Base-by-base conservation (phyloP, 2,113 vertebrate genomes). In the Takifugu bimaculatus region DNA sequence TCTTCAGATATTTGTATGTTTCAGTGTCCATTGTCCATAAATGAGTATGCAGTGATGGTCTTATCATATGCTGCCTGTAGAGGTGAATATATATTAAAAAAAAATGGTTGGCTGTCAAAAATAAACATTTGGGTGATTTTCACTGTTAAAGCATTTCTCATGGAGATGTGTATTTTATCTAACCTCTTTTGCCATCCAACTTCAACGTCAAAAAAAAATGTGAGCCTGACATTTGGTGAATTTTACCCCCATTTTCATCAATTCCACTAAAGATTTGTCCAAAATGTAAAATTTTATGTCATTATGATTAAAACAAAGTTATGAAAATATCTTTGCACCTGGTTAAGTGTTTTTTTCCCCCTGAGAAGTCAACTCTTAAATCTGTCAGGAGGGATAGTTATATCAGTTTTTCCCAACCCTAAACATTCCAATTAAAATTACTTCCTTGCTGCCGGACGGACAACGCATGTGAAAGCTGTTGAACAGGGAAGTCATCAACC, bases 271-370 rank as follows among this genome's bases (percentile, higher is more conserved):
- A 79, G 79, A 81, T 89, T 90, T 90, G 88, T 91, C 85, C 84
- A 86, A 88, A 88, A 85, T 84, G 86, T 90, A 87, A 85, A 84
- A 89, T 74, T 87, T 83, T 88, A 87, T 91, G 87, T 89, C 84
- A 89, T 87, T 87, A 84, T 83, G 81, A 89, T 90, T 90, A 88
- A 91, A 90, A 89, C 74, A 61, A 85, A 81, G 52, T 80, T 72
- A 83, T 85, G 73, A 83, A 80, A 87, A 77, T 78, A 80, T 53
- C 39, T 54, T 13, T 29, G 26, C 74, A 72, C 15, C 28, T 68
- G 67, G 60, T 70, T 55, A 75, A 26, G 71, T 77, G 67, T 79
- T 67, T 72, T 77, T 68, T 65, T 59, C 39, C 55, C 5, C 9
- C 11, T 25, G 50, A 27, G 47, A 32, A 26, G 27, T 61, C 69